phyloP scores from a whole-genome alignment of 2,113 vertebrate genomes.

The Phalacrocorax carbo region DNA sequence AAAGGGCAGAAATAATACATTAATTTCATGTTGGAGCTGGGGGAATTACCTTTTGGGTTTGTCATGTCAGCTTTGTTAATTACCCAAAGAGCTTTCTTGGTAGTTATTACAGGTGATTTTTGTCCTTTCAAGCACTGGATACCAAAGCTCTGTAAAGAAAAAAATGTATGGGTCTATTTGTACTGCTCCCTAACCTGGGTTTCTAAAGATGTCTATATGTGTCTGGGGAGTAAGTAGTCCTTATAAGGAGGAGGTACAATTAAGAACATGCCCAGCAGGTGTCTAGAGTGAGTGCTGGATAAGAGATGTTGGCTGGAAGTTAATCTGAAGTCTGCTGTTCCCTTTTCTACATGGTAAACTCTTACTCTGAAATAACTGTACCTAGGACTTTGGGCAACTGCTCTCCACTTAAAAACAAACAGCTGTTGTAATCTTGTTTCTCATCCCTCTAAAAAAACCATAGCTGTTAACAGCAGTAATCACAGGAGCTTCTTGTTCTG shows the following conservation, averaged over 20 bases:
- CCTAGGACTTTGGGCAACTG: not conserved
- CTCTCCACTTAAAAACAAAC: not conserved
- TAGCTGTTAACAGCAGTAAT: not conserved
- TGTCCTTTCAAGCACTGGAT: not conserved
- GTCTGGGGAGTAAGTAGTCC: not conserved
- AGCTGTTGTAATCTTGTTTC: not conserved
- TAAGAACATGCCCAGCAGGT: not conserved
- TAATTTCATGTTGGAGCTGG: not conserved
- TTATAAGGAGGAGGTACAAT: not conserved
- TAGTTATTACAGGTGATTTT: slow-evolving; percentile 6
- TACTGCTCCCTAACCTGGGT: not conserved
- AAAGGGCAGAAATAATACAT: not conserved
- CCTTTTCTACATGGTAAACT: not conserved
- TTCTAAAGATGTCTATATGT: not conserved
- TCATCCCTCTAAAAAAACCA: not conserved
- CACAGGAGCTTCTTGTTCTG: not conserved
- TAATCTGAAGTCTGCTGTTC: not conserved
- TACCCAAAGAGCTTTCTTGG: not conserved
- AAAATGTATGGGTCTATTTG: not conserved
- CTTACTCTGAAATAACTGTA: not conserved
- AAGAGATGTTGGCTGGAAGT: not conserved
- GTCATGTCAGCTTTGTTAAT: slow-evolving; percentile 26
- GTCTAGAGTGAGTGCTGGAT: not conserved
- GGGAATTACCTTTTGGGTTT: not conserved
- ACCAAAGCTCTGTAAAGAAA: not conserved